Evolutionary conservation across 2,888 invertebrate genomes (phyloP), one percentile per base, ranked within the genome.

Genomic region (Eristalis arbustorum): DNA sequence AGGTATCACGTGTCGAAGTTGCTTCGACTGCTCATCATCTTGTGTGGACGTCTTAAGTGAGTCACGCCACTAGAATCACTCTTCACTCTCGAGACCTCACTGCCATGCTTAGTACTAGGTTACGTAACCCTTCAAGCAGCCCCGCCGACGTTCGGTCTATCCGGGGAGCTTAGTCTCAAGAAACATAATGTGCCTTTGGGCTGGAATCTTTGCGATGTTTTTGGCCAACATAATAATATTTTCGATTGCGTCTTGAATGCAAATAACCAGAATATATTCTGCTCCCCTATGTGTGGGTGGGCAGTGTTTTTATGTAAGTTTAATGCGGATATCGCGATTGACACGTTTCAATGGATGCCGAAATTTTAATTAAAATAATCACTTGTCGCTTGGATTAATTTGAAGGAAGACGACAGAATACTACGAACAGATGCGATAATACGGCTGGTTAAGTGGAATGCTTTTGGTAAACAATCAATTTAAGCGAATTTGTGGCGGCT

Each of bases 211-310:
- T 49, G 49, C 11, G 31, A 18, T 42, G 13, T 14, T 42, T 42
- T 42, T 42, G 18, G 42, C 42, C 14, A n/a, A 6, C 49, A 18
- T 49, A n/a, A n/a, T n/a, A 49, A 18, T 49, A 37, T 23, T n/a
- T 69, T n/a, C 18, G 64, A 57, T 64, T 71, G 77, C 71, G 78
- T 66, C 40, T 66, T 66, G 78, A 25, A 78, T 78, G 59, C 59
- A 66, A 71, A 78, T 18, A 22, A 13, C 22, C 11, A 34, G 22
- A 23, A 42, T 2, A 25, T 28, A 63, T 56, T 56, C 31, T 77
- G 71, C 56, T 69, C 77, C 57, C 62, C 10, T 23, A 72, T 10
- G 37, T 34, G 59, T 71, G 57, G 31, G 42, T 78, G 78, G 34
- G n/a, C 22, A 34, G 22, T 13, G 8, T 18, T 18, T 18, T 49